Percentiles rank a stretch among this genome's conserved stretches.
These are phyloP conservation scores for Gobionotothen gibberifrons DNA, from an alignment of 2,797 vertebrate species.

Conservation along the genomic window DNA sequence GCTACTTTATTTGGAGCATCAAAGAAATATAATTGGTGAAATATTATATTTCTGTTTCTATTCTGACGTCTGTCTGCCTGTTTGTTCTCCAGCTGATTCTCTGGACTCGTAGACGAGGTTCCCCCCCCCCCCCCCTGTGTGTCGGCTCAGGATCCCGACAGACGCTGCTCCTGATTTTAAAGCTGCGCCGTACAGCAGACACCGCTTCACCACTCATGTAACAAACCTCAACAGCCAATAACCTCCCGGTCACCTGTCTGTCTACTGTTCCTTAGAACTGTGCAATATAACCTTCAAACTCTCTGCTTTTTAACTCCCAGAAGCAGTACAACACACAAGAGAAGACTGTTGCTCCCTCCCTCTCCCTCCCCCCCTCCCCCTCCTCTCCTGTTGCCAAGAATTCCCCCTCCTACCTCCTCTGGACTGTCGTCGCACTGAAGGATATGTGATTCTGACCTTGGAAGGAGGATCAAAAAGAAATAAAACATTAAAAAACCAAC, in stretches of 20 bases:
- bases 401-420: slow-evolving; percentile 32
- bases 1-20: not conserved
- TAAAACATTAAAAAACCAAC: not conserved
- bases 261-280: slow-evolving; percentile 64
- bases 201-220: slow-evolving; percentile 59
- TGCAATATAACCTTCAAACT: slow-evolving; percentile 68
- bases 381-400: slow-evolving; percentile 78
- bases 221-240: slow-evolving; percentile 57
- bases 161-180: slow-evolving; percentile 54
- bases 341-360: slow-evolving; percentile 50
- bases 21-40: not conserved
- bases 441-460: slow-evolving; percentile 52
- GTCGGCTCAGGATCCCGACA: slow-evolving; percentile 54
- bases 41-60: not conserved
- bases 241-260: slow-evolving; percentile 53
- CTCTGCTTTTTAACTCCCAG: slow-evolving; percentile 42
- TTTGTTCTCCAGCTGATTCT: slow-evolving; percentile 71
- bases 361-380: slow-evolving; percentile 22
- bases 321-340: slow-evolving; percentile 65
- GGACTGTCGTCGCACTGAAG: slow-evolving; percentile 58
- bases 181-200: slow-evolving; percentile 55
- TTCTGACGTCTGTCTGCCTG: slow-evolving; percentile 11
- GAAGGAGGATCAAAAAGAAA: slow-evolving; percentile 43
- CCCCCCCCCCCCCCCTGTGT: slow-evolving; percentile 35
- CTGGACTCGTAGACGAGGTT: slow-evolving; percentile 79